Percentiles rank a stretch among this genome's conserved stretches.
phyloP scores from a whole-genome alignment of 1,140 invertebrate species.

The Myzus persicae region DNA sequence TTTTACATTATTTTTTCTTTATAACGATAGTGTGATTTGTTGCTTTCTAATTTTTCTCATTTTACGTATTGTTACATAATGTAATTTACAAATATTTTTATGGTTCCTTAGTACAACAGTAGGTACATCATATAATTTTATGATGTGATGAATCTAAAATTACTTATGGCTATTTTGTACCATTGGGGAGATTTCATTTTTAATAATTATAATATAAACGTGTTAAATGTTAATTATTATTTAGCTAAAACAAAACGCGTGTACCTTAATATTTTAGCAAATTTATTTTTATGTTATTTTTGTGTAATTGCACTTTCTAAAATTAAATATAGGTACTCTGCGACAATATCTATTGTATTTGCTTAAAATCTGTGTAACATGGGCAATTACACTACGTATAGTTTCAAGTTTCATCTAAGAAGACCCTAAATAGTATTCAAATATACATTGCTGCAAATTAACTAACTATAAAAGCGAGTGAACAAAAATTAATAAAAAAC shows the following conservation, averaged over 20 bases:
- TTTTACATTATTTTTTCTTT: not conserved
- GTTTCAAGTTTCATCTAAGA: not conserved
- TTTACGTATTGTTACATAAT: conserved; percentile 27
- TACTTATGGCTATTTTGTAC: not conserved
- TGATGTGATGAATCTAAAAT: not conserved
- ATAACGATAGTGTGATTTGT: not conserved
- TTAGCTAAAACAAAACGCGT: not conserved
- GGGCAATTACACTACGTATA: not conserved
- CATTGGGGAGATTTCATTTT: not conserved
- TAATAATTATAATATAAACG: not conserved
- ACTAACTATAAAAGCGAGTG: not conserved
- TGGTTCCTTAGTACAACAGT: not conserved
- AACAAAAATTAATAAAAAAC: not conserved
- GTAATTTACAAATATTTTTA: not conserved
- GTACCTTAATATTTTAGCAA: not conserved
- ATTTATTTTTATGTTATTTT: not conserved
- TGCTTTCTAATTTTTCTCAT: not conserved
- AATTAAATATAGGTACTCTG: not conserved
- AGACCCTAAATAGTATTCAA: not conserved
- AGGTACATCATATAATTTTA: not conserved
- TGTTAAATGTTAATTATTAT: not conserved
- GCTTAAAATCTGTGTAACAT: not conserved
- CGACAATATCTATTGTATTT: not conserved
- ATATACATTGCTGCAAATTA: not conserved
- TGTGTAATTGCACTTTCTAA: not conserved